Evolutionary conservation across 2,113 vertebrate genomes (phyloP).

Genomic region (Hydrolagus affinis): DNA sequence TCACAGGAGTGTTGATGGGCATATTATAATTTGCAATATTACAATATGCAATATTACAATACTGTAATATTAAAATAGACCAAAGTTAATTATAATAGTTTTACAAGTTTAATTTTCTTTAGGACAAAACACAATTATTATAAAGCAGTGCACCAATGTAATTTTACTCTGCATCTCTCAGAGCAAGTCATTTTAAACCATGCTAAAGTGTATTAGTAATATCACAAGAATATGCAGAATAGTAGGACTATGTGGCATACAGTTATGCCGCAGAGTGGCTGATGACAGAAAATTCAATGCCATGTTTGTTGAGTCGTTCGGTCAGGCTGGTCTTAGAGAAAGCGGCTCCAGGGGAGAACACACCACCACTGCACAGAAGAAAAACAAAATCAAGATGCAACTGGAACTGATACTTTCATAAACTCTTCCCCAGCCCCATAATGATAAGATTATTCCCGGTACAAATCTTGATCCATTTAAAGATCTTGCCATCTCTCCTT

Average conservation of each 20-base stretch:
- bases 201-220: not conserved
- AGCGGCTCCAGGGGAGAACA: constrained; percentile 80
- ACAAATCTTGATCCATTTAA: no score
- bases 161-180: not conserved
- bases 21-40: no score
- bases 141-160: not conserved
- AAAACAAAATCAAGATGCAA: not conserved
- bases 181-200: not conserved
- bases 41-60: no score
- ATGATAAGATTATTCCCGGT: no score
- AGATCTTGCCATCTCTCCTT: no score
- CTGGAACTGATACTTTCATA: no score
- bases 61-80: constrained; percentile 2
- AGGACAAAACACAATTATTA: not conserved
- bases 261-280: constrained; percentile 53
- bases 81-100: not conserved
- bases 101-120: constrained; percentile 9
- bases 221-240: not conserved
- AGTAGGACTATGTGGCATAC: constrained; percentile 2
- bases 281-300: constrained; percentile 80
- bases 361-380: constrained; percentile 71
- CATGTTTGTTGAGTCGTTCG: constrained; percentile 74
- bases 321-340: constrained; percentile 82
- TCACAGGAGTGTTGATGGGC: no score
- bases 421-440: no score